phyloP scores from a whole-genome alignment of 2,113 vertebrate species.

The Coptodon rendalli region DNA sequence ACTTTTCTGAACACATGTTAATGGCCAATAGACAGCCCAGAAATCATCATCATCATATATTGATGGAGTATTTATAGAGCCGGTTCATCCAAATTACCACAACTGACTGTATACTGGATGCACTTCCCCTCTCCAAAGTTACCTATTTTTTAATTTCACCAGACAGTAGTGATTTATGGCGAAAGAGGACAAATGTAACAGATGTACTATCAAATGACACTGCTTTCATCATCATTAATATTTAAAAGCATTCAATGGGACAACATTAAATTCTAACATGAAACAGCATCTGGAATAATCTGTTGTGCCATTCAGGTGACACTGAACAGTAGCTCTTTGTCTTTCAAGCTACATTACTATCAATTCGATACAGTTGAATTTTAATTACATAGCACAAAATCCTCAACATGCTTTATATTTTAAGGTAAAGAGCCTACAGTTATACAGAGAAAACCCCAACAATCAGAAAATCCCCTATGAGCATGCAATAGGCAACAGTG shows the following conservation, averaged over 20 bases:
- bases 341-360: not conserved
- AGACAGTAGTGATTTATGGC: not conserved
- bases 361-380: not conserved
- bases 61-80: not conserved
- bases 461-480: not conserved
- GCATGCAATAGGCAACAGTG: not conserved
- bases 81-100: not conserved
- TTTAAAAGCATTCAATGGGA: not conserved
- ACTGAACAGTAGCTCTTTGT: not conserved
- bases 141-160: not conserved
- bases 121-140: not conserved
- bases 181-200: not conserved
- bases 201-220: not conserved
- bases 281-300: not conserved
- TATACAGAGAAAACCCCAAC: not conserved
- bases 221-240: not conserved
- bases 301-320: not conserved
- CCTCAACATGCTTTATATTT: not conserved
- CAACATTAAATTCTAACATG: not conserved
- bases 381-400: not conserved
- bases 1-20: not conserved
- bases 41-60: accelerated
- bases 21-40: not conserved
- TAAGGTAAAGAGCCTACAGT: not conserved
- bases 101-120: not conserved